Base-by-base conservation (phyloP, 2,797 vertebrate genomes). In the Channallabes apus region DNA sequence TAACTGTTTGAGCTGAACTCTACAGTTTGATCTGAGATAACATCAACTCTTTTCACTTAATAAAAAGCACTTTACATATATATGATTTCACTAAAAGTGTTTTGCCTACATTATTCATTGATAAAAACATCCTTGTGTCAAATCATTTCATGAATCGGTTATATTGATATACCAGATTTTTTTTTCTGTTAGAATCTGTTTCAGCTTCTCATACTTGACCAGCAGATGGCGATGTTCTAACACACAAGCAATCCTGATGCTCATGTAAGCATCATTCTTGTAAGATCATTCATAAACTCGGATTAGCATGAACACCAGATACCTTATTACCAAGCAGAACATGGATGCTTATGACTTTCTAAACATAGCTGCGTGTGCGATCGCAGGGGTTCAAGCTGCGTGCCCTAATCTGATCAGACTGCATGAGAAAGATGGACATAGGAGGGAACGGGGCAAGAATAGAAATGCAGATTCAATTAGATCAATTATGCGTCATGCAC, bases 61-160 rank as follows among this genome's bases (percentile, higher is more conserved):
- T 93, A 94, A 96, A 51, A 96, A 93, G 95, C 95, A 96, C 95
- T 96, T 96, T 96, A 41, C 38, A 95, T 95, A 94, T 93, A 12
- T 51, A 51, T 51, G 46, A 51, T 11, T 51, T 51, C 11, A 82
- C 56, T 81, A 80, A 51, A 51, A 2, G 1, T 68, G 64, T 14
- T 56, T 29, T 32, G 29, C 20, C 3, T 54, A 62, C 17, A 27
- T 24, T 35, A 1, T 78, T 38, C 12, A 24, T 38, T 11, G 14
- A 20, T 56, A 20, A 32, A 56, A 20, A 18, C n/a, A 27, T 17
- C 71, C 0, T 20, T 20, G 7, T 22, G 18, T 29, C 1, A 17
- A 17, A 3, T 41, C 7, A 20, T 69, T 38, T 41, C 9, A 41
- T 38, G 35, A 41, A 4, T 27, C 73, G 32, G 3, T 29, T 4